Evolutionary conservation across 2,888 invertebrate genomes (phyloP).

Genomic region (Thecophora atra): DNA sequence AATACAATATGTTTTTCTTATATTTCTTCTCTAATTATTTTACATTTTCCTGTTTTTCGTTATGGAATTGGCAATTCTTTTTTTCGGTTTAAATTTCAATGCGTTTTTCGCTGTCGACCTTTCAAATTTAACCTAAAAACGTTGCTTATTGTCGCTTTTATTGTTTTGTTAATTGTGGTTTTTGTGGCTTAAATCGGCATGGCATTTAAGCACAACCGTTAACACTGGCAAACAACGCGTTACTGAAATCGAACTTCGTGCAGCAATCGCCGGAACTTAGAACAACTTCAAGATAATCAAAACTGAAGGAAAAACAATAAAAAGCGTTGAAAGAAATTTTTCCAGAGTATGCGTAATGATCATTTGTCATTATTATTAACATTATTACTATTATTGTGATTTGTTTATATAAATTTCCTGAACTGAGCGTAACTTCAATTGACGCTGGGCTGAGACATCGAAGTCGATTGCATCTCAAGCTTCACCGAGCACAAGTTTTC

Average conservation of each 20-base stretch:
- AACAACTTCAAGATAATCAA: background rate
- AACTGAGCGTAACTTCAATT: no score
- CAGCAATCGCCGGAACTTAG: background rate
- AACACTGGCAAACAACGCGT: slow-evolving; percentile 16
- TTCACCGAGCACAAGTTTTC: background rate
- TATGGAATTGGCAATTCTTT: background rate
- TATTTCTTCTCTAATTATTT: background rate
- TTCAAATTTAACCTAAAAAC: background rate
- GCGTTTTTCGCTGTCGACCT: background rate
- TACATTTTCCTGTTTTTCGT: background rate
- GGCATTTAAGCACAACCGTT: slow-evolving; percentile 12
- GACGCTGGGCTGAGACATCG: no score
- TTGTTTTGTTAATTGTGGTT: background rate
- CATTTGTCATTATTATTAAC: background rate
- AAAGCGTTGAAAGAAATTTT: background rate
- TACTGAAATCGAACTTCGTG: slow-evolving; percentile 13
- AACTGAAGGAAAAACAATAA: background rate
- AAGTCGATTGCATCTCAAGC: no score
- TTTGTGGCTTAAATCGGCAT: background rate
- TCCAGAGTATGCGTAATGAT: slow-evolving; percentile 17
- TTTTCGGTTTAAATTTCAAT: background rate
- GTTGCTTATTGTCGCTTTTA: background rate
- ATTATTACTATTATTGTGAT: background rate
- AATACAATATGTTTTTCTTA: background rate
- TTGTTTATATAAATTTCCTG: background rate